These are phyloP conservation scores for Cydia splendana DNA, from an alignment of 1,140 invertebrate species.

Conservation along the genomic window DNA sequence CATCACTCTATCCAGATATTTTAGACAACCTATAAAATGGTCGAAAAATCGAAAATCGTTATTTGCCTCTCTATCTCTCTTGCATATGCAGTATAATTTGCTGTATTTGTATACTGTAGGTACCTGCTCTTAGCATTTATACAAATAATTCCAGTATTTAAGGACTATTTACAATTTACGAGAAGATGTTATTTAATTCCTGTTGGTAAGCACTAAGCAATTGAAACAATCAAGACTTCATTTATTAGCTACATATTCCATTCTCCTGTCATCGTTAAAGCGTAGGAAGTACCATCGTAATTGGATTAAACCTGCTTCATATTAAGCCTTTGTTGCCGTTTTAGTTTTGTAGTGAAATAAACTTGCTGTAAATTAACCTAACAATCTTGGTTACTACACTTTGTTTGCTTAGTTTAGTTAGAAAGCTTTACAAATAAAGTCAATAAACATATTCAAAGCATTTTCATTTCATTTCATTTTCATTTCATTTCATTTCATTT, in stretches of 20 bases:
- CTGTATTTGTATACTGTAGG: too few relatives aligned
- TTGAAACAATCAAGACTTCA: constrained; percentile 19
- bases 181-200: not conserved
- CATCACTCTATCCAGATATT: not conserved
- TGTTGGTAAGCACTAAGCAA: constrained; percentile 3
- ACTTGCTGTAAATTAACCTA: not conserved
- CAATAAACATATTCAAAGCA: not conserved
- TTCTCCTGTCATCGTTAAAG: constrained; percentile 17
- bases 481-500: too few relatives aligned
- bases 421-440: not conserved
- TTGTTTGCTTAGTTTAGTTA: not conserved
- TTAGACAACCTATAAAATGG: too few relatives aligned
- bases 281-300: constrained; percentile 27
- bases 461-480: too few relatives aligned
- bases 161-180: not conserved
- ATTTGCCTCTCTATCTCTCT: too few relatives aligned
- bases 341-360: not conserved
- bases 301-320: constrained; percentile 18
- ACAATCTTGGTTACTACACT: not conserved
- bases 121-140: not conserved
- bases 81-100: too few relatives aligned
- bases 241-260: constrained; percentile 31
- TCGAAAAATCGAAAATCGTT: too few relatives aligned
- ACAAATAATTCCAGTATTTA: not conserved
- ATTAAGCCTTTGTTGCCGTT: constrained; percentile 2